A percentile compares a stretch with the other conserved stretches of the same genome.
These are phyloP conservation scores for Mixornis gularis DNA, from an alignment of 2,113 vertebrate genomes.

Conservation along the genomic window DNA sequence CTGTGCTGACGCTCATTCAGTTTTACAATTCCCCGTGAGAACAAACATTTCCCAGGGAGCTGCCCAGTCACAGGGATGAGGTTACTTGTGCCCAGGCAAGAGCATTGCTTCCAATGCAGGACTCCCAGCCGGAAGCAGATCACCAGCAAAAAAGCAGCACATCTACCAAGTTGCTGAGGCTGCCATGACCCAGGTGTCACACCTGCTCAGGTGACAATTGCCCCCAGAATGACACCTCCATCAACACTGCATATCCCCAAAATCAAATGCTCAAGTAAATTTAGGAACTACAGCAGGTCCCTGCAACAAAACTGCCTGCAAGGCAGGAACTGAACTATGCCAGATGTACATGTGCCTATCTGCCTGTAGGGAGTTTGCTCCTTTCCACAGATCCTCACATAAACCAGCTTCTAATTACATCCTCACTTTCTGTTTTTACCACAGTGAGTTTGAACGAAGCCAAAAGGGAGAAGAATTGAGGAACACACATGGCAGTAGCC, in stretches of 20 bases:
- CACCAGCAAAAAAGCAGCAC: background rate
- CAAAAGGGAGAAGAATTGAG: background rate
- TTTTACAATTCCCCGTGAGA: background rate
- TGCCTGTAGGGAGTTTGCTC: background rate
- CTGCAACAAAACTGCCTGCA: background rate
- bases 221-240: background rate
- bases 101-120: background rate
- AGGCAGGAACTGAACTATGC: background rate
- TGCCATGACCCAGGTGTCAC: background rate
- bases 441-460: background rate
- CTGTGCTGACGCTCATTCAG: background rate
- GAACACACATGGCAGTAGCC: background rate
- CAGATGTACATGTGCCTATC: background rate
- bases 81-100: background rate
- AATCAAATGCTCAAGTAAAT: background rate
- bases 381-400: background rate
- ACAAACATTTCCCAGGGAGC: background rate
- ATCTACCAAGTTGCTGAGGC: background rate
- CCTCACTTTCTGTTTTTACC: background rate
- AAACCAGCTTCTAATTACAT: constrained; percentile 10
- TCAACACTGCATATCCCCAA: fast-evolving
- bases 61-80: fast-evolving
- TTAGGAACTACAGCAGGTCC: background rate
- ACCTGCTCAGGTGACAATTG: fast-evolving
- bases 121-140: background rate